Evolutionary conservation across 2,113 vertebrate species (phyloP), one percentile per base, ranked within the genome.

Genomic region (Alouatta palliata): DNA sequence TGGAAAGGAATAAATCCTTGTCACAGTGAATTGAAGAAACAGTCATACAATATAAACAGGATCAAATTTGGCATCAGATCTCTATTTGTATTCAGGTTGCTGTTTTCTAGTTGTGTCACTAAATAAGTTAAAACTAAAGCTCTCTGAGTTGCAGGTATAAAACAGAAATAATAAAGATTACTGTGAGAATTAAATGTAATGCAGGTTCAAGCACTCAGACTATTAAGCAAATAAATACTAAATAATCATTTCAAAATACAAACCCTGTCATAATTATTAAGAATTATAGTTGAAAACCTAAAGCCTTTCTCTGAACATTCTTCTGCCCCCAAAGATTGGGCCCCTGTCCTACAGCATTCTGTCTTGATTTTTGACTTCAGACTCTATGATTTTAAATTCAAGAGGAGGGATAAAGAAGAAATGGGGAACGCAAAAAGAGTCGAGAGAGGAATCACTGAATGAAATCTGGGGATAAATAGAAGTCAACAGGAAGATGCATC

Each of bases 361-460:
- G 58, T 83, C 61, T 75, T 47, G 27, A 91, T n/a, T 87, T 45
- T 64, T 84, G 45, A 25, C 77, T 85, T 89, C 43, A 81, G 87
- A 85, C 32, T 87, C 92, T 77, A 88, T 87, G 70, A 80, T 45
- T 66, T 92, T 95, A 94, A 68, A 90, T 30, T 92, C 35, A 73
- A 90, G 70, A 87, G 17, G 45, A 35, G 10, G 27, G 16, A 10
- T 27, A 40, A 37, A 54, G 79, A 71, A 89, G 86, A 79, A 54
- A 68, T 25, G 68, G 79, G 52, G n/a, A 71, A 43, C 13, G 13
- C 4, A 79, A 40, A 25, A 95, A 79, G 56, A 85, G 40, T 0
- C 45, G 47, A 89, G 70, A 80, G 77, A 79, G 37, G 52, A 82
- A 16, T 6, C 25, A 54, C 73, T 79, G 82, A 37, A 27, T 85